phyloP scores from a whole-genome alignment of 2,797 vertebrate species.

The Botia kubotai region DNA sequence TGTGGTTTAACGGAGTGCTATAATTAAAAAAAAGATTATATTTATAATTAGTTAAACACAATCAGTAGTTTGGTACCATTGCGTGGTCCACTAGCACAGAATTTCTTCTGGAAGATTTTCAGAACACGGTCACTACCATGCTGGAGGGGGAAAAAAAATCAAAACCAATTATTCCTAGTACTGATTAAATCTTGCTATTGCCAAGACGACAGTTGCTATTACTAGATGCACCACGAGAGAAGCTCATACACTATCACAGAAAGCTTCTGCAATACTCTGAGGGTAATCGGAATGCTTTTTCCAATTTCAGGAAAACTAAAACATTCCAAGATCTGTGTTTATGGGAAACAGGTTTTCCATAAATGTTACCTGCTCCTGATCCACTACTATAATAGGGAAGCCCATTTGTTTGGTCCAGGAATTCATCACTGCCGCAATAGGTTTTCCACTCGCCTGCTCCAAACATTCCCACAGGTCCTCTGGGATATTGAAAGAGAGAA shows the following conservation, averaged over 20 bases:
- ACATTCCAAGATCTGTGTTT: background rate
- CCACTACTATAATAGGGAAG: conserved; percentile 93
- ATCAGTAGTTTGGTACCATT: conserved; percentile 65
- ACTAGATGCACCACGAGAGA: conserved; percentile 7
- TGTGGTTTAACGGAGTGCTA: background rate
- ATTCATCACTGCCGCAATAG: conserved; percentile 94
- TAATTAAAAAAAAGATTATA: no score
- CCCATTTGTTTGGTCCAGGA: conserved; percentile 99
- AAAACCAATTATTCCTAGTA: conserved; percentile 19
- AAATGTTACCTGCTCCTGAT: conserved; percentile 88
- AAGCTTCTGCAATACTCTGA: no score
- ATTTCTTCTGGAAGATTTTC: conserved; percentile 95
- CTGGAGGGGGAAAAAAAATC: conserved; percentile 68
- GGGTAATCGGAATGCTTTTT: no score
- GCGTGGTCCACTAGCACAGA: conserved; percentile 95
- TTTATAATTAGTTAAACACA: no score
- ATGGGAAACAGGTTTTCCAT: background rate
- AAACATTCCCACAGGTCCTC: conserved; percentile 98
- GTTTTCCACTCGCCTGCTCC: conserved; percentile 94
- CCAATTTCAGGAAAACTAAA: background rate
- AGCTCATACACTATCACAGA: no score
- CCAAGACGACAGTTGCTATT: conserved; percentile 30
- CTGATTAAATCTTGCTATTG: conserved; percentile 27
- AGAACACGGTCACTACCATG: conserved; percentile 89
- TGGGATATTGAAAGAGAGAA: conserved; percentile 63